These are phyloP conservation scores for Carcinoscorpius rotundicauda DNA, from an alignment of 1,140 invertebrate genomes.

Conservation along the genomic window DNA sequence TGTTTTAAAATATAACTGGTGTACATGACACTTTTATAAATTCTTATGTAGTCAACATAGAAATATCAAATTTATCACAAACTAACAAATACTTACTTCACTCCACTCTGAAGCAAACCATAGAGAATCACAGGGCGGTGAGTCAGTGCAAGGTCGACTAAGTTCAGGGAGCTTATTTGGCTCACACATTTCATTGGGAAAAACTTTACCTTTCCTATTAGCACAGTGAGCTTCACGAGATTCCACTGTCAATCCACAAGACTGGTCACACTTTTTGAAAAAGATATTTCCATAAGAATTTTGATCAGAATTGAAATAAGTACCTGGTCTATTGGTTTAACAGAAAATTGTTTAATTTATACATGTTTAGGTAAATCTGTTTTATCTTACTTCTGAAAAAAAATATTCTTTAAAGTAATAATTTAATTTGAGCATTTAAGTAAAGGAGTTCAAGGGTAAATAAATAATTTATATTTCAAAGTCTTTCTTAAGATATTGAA, in stretches of 20 bases:
- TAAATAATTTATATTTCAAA: too few species aligned
- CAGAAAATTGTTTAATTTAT: too few species aligned
- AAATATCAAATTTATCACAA: too few species aligned
- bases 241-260: slow-evolving; percentile 56
- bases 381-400: too few species aligned
- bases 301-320: not conserved
- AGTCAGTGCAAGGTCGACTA: slow-evolving; percentile 41
- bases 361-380: too few species aligned
- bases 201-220: slow-evolving; percentile 54
- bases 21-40: too few species aligned
- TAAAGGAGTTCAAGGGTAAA: slow-evolving; percentile 9
- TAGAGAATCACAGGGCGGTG: slow-evolving; percentile 50
- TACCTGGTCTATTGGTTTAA: too few species aligned
- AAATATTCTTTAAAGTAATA: not conserved
- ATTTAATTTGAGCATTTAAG: slow-evolving; percentile 11
- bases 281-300: slow-evolving; percentile 28
- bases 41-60: too few species aligned
- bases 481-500: too few species aligned
- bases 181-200: slow-evolving; percentile 51
- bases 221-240: slow-evolving; percentile 60
- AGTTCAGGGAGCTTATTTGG: slow-evolving; percentile 44
- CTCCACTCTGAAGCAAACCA: slow-evolving; percentile 68
- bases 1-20: too few species aligned
- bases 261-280: slow-evolving; percentile 45
- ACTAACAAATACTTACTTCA: slow-evolving; percentile 22